A percentile compares a stretch with the other conserved stretches of the same genome.
Evolutionary conservation across 2,888 invertebrate species (phyloP).

Genomic region (Iphiclides podalirius): DNA sequence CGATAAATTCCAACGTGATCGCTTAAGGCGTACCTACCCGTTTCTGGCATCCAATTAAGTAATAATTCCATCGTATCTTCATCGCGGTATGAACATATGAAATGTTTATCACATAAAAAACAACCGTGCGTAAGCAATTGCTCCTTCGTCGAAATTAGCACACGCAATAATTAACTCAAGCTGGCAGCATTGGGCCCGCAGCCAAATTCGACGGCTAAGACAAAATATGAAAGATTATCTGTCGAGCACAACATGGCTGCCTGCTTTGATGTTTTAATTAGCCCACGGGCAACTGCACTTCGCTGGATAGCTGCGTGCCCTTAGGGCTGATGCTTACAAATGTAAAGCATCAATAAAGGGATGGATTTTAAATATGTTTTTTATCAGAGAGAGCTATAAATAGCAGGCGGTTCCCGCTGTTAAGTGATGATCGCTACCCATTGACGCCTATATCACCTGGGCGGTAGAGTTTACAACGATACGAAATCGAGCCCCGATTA

Average conservation of each 20-base stretch:
- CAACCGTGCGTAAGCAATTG: slow-evolving; percentile 8
- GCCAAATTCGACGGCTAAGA: slow-evolving; percentile 59
- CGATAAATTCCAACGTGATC: too few species aligned
- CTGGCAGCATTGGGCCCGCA: slow-evolving; percentile 33
- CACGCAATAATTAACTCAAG: slow-evolving; percentile 20
- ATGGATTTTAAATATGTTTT: too few species aligned
- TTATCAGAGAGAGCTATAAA: too few species aligned
- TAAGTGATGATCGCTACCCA: too few species aligned
- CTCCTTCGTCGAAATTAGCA: slow-evolving; percentile 18
- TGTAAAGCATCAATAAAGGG: too few species aligned
- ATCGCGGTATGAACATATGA: background rate
- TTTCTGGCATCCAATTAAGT: slow-evolving; percentile 19
- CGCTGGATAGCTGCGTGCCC: slow-evolving; percentile 51
- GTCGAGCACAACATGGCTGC: slow-evolving; percentile 53
- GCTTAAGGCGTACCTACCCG: too few species aligned
- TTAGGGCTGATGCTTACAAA: slow-evolving; percentile 46
- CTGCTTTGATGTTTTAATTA: slow-evolving; percentile 71
- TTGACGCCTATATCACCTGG: too few species aligned
- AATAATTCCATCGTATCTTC: slow-evolving; percentile 11
- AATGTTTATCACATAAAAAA: slow-evolving; percentile 7
- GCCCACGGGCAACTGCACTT: slow-evolving; percentile 71
- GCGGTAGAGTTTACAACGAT: too few species aligned
- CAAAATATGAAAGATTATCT: slow-evolving; percentile 76
- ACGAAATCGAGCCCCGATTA: too few species aligned
- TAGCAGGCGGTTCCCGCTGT: too few species aligned